Evolutionary conservation across 1,140 invertebrate genomes (phyloP), one percentile per base, ranked within the genome.

Genomic region (Diploscapter pachys): DNA sequence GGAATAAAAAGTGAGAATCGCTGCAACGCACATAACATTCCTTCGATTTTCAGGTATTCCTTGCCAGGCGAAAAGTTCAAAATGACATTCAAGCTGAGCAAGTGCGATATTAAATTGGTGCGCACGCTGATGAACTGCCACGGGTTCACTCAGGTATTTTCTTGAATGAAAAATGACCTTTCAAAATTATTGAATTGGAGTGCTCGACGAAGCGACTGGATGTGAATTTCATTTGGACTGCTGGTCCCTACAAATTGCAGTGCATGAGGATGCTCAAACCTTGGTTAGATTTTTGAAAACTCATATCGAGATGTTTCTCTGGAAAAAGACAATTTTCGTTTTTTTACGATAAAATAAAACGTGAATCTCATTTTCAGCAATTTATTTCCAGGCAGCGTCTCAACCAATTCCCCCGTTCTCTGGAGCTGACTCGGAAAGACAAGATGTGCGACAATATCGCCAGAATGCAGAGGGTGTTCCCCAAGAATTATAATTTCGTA

Each of bases 341-440:
- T 50, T 9, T 76, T 3, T 6, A 11, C 53, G 5, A 65, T 65
- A n/a, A 11, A 11, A 11, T 9, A 48, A 8, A 48, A 2, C 13
- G 5, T 1, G 56, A 8, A 68, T 8, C 3, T 56, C 51, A 6
- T 8, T 68, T n/a, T 48, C 52, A 13, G n/a, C 48, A 13, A 51
- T 55, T 51, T 6, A 48, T 13, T 56, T 66, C 64, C 62, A 75
- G 73, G 68, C 76, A 79, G 51, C 11, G 78, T 49, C 56, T 79
- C 51, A 79, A 79, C 61, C 63, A 73, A 54, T 79, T 79, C 49
- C 78, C 78, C 9, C 55, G 78, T 51, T 61, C 66, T 5, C 67
- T 50, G 49, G 78, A 88, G 81, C 73, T 88, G 48, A 88, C 87
- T 71, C 81, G 87, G 67, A 88, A 88, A 79, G 88, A 88, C 73